A percentile compares a stretch with the other conserved stretches of the same genome.
These are phyloP conservation scores for Palloptera scutellata DNA, from an alignment of 2,888 invertebrate species.

Conservation along the genomic window DNA sequence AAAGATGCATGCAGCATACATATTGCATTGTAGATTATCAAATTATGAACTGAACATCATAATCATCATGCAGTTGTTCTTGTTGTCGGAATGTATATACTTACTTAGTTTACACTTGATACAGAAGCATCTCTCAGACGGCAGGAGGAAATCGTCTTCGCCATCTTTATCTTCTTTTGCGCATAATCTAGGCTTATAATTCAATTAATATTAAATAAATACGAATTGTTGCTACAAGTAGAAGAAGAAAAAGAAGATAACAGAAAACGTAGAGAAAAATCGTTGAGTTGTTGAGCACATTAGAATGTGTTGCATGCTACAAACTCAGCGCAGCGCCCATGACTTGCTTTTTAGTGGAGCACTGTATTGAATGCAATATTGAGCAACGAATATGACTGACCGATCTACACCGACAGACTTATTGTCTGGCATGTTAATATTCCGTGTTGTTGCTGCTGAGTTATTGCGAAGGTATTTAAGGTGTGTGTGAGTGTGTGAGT, in stretches of 20 bases:
- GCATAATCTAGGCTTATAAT: conserved; percentile 62
- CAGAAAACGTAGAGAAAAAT: neutral
- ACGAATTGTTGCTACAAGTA: conserved; percentile 2
- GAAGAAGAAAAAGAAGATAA: neutral
- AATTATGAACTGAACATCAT: neutral
- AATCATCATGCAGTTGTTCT: neutral
- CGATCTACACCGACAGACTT: conserved; percentile 7
- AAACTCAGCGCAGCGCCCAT: conserved; percentile 41
- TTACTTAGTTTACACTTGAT: neutral
- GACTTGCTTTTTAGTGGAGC: conserved; percentile 47
- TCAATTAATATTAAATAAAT: conserved; percentile 57
- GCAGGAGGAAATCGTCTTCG: conserved; percentile 53
- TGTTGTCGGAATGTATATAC: neutral
- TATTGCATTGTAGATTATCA: neutral
- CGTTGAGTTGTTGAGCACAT: conserved; percentile 45
- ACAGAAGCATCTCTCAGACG: neutral
- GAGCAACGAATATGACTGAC: no score
- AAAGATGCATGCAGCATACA: conserved; percentile 9
- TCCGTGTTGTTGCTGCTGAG: no score
- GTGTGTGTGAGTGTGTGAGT: no score
- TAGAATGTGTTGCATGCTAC: conserved; percentile 45
- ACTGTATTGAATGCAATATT: no score
- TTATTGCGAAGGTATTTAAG: no score
- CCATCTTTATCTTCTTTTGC: conserved; percentile 8
- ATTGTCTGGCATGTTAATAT: neutral